These are phyloP conservation scores for Dinothrombium tinctorium DNA, from an alignment of 1,140 invertebrate genomes.

Conservation along the genomic window DNA sequence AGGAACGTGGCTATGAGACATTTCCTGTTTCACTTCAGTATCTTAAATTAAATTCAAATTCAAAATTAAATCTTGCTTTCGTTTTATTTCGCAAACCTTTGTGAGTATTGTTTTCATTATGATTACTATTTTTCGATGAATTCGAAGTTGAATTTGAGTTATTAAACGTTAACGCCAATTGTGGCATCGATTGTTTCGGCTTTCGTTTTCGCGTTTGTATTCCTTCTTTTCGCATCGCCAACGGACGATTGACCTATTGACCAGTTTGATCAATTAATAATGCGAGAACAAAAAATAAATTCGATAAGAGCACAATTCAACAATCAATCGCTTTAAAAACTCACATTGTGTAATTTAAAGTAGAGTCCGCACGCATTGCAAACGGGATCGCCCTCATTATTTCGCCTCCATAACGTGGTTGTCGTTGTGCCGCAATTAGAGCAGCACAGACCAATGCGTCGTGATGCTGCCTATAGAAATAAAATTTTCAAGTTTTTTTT, in stretches of 20 bases:
- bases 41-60: too few species aligned
- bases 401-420: conserved; percentile 80
- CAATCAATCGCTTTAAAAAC: too few species aligned
- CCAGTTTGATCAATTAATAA: too few species aligned
- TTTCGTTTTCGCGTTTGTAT: conserved; percentile 29
- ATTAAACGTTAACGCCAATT: neutral
- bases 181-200: too few species aligned
- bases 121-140: neutral
- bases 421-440: conserved; percentile 88
- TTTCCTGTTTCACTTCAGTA: too few species aligned
- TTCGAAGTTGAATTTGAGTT: neutral
- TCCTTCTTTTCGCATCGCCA: conserved; percentile 29
- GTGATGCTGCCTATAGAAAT: neutral
- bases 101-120: too few species aligned
- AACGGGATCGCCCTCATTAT: conserved; percentile 81
- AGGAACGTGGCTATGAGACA: too few species aligned
- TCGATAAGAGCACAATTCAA: too few species aligned
- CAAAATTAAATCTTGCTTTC: too few species aligned
- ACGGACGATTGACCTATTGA: conserved; percentile 27
- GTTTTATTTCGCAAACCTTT: too few species aligned
- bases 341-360: conserved; percentile 92
- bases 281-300: neutral
- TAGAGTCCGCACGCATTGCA: conserved; percentile 93
- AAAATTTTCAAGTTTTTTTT: too few species aligned
- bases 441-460: conserved; percentile 29